phyloP scores from a whole-genome alignment of 2,888 invertebrate genomes.

The Ochropleura leucogaster region DNA sequence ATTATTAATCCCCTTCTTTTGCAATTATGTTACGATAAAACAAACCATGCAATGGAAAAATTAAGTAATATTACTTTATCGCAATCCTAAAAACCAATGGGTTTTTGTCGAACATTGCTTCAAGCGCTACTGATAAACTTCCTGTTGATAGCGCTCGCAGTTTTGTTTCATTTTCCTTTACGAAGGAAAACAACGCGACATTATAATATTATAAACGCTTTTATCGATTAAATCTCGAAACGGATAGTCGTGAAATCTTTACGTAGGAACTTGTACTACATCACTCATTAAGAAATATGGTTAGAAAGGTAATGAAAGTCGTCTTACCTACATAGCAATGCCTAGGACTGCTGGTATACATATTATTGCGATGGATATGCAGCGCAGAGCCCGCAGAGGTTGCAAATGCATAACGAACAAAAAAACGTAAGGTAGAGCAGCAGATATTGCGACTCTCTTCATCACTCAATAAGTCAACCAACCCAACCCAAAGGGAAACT shows the following conservation, averaged over 20 bases:
- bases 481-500: background rate
- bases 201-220: conserved; percentile 17
- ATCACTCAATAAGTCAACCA: background rate
- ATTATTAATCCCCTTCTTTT: background rate
- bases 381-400: background rate
- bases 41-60: background rate
- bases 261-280: conserved; percentile 22
- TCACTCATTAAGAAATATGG: conserved; percentile 41
- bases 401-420: background rate
- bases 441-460: background rate
- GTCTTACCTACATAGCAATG: conserved; percentile 44
- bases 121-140: conserved; percentile 55
- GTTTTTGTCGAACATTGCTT: conserved; percentile 42
- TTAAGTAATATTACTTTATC: conserved; percentile 30
- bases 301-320: conserved; percentile 57
- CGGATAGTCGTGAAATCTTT: conserved; percentile 34
- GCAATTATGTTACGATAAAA: conserved; percentile 1
- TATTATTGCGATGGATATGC: conserved; percentile 4
- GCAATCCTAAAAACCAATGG: conserved; percentile 30
- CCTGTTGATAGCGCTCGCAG: conserved; percentile 54
- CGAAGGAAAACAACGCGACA: conserved; percentile 34
- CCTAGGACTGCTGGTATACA: conserved; percentile 17
- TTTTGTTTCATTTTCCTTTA: conserved; percentile 53
- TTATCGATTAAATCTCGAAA: conserved; percentile 43
- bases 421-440: background rate